Evolutionary conservation across 2,888 invertebrate genomes (phyloP), one percentile per base, ranked within the genome.

Genomic region (Sisyra nigra): DNA sequence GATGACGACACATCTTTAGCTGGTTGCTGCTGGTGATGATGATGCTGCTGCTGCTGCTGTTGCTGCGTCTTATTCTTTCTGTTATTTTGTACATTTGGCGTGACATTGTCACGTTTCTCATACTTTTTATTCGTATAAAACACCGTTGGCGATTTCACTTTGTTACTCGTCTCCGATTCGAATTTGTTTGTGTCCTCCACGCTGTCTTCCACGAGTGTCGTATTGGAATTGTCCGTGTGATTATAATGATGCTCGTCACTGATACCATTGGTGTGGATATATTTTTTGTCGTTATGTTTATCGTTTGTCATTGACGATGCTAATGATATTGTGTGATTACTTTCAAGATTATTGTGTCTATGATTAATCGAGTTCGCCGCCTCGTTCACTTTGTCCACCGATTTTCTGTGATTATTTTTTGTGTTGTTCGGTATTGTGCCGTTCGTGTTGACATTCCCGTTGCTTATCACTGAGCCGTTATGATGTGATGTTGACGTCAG

Each of bases 381-480:
- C 46, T 61, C 63, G 44, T 66, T 65, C 45, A 61, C 60, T 54
- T 68, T 68, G 45, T 69, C 68, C 43, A 66, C 53, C 30, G 66
- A 67, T 54, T 71, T 72, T 59, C 68, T 69, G 56, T 70, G 69
- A 57, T 65, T 66, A 55, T 66, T 68, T 57, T 63, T 67, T 37
- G 58, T 59, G 41, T 58, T 55, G 46, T 45, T 44, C 48, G 40
- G 44, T 51, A 60, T 52, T 40, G 57, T 53, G 19, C 61, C 60
- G 42, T 62, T 63, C 44, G 24, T 42, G 35, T 39, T 41, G 29
- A 33, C 39, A 13, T 36, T 13, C 31, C 42, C 30, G 33, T 41
- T n/a, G 42, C 30, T 9, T 13, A 15, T 13, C 17, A 18, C 42
- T 18, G 36, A 13, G 48, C 38, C 36, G 45, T 41, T 42, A 45